These are phyloP conservation scores for Corapipo altera DNA, from an alignment of 2,113 vertebrate species.

Conservation along the genomic window DNA sequence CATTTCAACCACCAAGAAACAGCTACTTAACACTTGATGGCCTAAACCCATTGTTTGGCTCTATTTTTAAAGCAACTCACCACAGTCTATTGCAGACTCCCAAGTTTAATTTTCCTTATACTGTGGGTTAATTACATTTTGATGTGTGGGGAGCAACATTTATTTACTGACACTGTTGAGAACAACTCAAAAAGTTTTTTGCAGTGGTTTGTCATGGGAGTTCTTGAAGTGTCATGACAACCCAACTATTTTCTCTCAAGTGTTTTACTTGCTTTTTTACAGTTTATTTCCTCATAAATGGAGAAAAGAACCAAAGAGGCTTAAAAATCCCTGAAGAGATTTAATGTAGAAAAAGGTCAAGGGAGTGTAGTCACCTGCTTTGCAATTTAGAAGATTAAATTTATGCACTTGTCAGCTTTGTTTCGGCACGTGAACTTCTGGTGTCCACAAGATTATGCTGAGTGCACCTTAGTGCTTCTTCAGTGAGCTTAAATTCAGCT, in stretches of 20 bases:
- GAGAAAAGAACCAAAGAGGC: neutral
- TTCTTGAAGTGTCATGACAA: neutral
- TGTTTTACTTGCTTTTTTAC: neutral
- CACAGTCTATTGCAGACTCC: neutral
- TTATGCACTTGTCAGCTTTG: neutral
- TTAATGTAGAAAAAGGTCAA: neutral
- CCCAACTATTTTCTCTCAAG: neutral
- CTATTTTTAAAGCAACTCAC: neutral
- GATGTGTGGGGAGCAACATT: neutral
- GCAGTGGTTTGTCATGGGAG: neutral
- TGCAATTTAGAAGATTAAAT: neutral
- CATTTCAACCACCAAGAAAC: neutral
- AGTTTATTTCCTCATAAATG: neutral
- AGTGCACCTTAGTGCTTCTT: neutral
- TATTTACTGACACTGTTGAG: neutral
- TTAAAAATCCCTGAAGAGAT: neutral
- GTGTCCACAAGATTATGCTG: neutral
- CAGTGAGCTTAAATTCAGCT: neutral
- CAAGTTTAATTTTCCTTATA: neutral
- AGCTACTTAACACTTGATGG: neutral
- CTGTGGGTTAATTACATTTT: neutral
- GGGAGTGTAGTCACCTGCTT: neutral
- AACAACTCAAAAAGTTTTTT: neutral
- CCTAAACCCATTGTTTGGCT: neutral
- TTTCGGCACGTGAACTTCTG: neutral